These are phyloP conservation scores for Progne subis DNA, from an alignment of 2,113 vertebrate genomes.

Conservation along the genomic window DNA sequence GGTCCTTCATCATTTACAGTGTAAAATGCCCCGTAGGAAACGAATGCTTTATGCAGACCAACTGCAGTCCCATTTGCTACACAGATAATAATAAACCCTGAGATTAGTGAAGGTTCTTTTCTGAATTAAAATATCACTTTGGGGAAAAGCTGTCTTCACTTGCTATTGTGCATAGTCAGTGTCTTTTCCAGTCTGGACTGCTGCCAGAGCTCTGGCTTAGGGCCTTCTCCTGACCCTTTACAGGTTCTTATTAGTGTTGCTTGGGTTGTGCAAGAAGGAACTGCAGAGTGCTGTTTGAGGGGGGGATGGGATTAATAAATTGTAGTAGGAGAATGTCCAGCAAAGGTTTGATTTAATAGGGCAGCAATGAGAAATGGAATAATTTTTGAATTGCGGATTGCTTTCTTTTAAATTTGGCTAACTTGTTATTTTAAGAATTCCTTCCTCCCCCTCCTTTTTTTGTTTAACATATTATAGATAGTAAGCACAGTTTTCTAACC, in stretches of 20 bases:
- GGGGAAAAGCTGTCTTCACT: conserved; percentile 22
- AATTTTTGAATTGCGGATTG: background rate
- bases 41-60: conserved; percentile 33
- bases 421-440: background rate
- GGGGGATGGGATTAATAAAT: background rate
- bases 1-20: conserved; percentile 51
- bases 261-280: background rate
- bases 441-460: no score
- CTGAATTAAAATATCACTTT: conserved; percentile 61
- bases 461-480: background rate
- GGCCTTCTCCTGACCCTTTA: background rate
- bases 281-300: background rate
- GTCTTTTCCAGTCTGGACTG: conserved; percentile 34
- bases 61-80: conserved; percentile 49
- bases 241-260: background rate
- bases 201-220: background rate
- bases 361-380: background rate
- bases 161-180: background rate
- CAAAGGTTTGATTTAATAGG: background rate
- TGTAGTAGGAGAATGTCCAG: background rate
- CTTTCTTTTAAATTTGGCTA: background rate
- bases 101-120: conserved; percentile 56
- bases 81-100: conserved; percentile 41
- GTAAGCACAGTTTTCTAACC: background rate
- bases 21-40: conserved; percentile 46